Evolutionary conservation across 2,113 vertebrate species (phyloP).

Genomic region (Zapornia atra): DNA sequence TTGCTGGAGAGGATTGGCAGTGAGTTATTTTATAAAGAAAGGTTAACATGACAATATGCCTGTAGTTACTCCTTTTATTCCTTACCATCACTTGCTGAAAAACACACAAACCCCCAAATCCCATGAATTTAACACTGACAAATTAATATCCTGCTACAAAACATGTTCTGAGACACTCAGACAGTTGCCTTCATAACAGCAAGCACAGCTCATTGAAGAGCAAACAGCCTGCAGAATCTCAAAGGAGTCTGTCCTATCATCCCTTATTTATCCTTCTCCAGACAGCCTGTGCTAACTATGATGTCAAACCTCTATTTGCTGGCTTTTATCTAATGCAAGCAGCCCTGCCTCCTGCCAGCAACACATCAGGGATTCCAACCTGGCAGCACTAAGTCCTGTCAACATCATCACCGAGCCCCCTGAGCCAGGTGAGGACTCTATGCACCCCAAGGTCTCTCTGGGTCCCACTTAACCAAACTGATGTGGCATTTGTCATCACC

Average conservation of each 20-base stretch:
- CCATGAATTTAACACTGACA: not conserved
- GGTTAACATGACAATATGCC: not conserved
- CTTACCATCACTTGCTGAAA: not conserved
- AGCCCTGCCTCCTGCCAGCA: not conserved
- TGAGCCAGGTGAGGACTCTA: not conserved
- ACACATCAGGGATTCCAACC: not conserved
- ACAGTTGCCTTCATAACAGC: not conserved
- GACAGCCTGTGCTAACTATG: not conserved
- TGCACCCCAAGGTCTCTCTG: not conserved
- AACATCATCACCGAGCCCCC: not conserved
- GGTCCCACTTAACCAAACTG: not conserved
- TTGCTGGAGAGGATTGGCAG: not conserved
- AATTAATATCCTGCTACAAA: not conserved
- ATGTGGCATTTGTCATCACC: not conserved
- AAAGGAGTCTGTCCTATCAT: not conserved
- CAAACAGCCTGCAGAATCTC: slow-evolving; percentile 2
- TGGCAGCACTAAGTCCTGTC: not conserved
- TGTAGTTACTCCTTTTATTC: not conserved
- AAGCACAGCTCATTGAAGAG: not conserved
- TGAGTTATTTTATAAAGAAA: not conserved
- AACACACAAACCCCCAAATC: not conserved
- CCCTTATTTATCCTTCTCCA: slow-evolving; percentile 6
- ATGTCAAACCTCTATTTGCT: not conserved
- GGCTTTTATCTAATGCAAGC: not conserved
- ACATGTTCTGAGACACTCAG: not conserved